phyloP scores from a whole-genome alignment of 2,888 invertebrate genomes.

The Ophion slaviceki region DNA sequence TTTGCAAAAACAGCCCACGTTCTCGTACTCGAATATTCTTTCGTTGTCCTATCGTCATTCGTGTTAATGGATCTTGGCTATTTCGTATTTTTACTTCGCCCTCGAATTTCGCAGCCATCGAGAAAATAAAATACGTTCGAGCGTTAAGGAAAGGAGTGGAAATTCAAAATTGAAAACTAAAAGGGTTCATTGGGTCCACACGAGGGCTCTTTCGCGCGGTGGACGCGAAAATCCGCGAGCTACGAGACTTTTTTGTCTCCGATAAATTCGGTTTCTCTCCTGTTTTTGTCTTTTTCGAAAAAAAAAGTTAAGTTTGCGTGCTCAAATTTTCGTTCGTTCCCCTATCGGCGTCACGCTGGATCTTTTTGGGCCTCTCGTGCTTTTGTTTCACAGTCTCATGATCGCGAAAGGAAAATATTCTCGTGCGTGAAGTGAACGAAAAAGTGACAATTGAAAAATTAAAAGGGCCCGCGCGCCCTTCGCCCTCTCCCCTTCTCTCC shows the following conservation, averaged over 20 bases:
- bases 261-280: no score
- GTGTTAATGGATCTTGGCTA: neutral
- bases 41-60: neutral
- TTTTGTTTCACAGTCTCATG: neutral
- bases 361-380: neutral
- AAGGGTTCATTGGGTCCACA: no score
- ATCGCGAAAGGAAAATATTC: neutral
- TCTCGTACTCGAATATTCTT: neutral
- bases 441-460: neutral
- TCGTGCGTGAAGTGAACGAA: neutral
- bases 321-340: neutral
- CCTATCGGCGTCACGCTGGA: neutral
- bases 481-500: neutral
- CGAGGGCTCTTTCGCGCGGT: no score
- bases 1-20: neutral
- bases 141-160: no score
- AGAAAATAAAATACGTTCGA: no score
- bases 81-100: neutral
- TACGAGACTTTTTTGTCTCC: no score
- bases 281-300: neutral
- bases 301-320: neutral
- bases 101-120: neutral
- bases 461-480: conserved; percentile 11
- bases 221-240: no score
- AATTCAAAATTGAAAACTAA: no score